These are phyloP conservation scores for Bembecia ichneumoniformis DNA, from an alignment of 2,888 invertebrate species.

Conservation along the genomic window DNA sequence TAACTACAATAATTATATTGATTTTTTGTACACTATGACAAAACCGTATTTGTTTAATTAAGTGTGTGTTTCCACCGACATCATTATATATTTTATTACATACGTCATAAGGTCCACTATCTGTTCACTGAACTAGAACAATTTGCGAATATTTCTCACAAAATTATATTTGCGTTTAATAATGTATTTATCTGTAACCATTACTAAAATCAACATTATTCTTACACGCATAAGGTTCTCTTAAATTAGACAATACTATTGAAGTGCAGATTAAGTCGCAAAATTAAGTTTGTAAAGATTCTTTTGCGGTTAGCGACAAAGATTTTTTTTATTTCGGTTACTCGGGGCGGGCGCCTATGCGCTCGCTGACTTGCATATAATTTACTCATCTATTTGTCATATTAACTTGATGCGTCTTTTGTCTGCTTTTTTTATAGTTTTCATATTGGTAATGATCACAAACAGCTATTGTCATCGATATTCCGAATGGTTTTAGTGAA, in stretches of 20 bases:
- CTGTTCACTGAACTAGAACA: too few species aligned
- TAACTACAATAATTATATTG: conserved; percentile 20
- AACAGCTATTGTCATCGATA: too few species aligned
- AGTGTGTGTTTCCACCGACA: neutral
- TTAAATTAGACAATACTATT: too few species aligned
- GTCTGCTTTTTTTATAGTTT: conserved; percentile 16
- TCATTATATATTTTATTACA: too few species aligned
- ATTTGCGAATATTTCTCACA: too few species aligned
- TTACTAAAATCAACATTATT: too few species aligned
- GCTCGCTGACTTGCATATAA: conserved; percentile 47
- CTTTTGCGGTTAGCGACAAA: conserved; percentile 47
- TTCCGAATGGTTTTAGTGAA: too few species aligned
- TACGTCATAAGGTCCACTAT: too few species aligned
- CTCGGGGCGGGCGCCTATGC: conserved; percentile 22
- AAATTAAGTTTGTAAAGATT: neutral
- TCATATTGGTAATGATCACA: neutral
- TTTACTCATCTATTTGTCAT: conserved; percentile 41
- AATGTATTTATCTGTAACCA: too few species aligned
- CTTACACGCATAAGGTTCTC: too few species aligned
- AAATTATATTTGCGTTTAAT: too few species aligned
- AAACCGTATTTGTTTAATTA: conserved; percentile 31
- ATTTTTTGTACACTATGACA: conserved; percentile 33
- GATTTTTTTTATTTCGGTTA: conserved; percentile 19
- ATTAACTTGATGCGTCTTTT: conserved; percentile 36
- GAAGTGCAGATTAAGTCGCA: too few species aligned